Evolutionary conservation across 2,113 vertebrate genomes (phyloP), one percentile per base, ranked within the genome.

Genomic region (Conger conger): DNA sequence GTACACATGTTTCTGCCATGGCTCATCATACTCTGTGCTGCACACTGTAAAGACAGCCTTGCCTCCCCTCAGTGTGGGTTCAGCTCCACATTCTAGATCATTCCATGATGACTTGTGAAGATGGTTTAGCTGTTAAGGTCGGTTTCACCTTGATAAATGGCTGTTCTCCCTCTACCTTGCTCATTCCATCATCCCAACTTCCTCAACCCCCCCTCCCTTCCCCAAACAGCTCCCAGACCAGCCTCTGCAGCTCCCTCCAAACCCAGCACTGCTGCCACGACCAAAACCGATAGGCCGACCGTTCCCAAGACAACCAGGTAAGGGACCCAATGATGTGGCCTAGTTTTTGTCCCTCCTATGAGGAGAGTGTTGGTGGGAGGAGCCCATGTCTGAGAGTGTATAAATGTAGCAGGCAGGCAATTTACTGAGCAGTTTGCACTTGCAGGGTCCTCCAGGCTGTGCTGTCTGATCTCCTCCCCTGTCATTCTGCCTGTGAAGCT

Each of bases 271-370:
- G 78, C 87, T 27, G 86, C 83, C 37, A 82, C 88, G 45, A 77
- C 89, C 80, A 94, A 93, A 89, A 77, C 90, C n/a, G 90, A 91
- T 81, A 92, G 37, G 86, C 85, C 93, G 13, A 84, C 88, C 0
- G 90, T 92, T 89, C 89, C 94, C 88, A 96, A 95, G 93, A 90
- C 94, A 90, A 90, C 92, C 89, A 95, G 94, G 95, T 96, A 89
- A 82, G 92, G 82, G 35, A 87, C 86, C 87, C 83, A 90, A 84
- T 84, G 81, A 50, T 82, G 18, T 78, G 54, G 78, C 27, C 1
- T 6, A 73, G 63, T n/a, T 73, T 73, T 73, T 30, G n/a, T n/a
- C n/a, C 63, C 63, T 73, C n/a, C 63, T 73, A 73, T 73, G 63
- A 73, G n/a, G 27, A 73, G 63, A 73, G n/a, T 23, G 63, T 3